phyloP scores from a whole-genome alignment of 2,113 vertebrate genomes.

The Odontophorus gujanensis region DNA sequence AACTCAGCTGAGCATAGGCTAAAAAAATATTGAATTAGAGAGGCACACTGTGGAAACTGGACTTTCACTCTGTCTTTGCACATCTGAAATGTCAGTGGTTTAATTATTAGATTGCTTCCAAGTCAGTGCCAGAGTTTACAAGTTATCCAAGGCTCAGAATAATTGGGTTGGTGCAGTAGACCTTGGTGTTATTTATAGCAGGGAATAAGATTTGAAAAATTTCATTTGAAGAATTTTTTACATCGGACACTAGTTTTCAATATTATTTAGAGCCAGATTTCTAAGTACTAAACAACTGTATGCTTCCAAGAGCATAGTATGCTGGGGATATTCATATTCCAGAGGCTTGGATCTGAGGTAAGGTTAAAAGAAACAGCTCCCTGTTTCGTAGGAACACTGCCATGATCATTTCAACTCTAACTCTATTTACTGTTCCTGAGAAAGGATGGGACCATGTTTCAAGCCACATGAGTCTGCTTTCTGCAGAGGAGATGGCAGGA shows the following conservation, averaged over 20 bases:
- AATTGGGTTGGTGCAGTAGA: not conserved
- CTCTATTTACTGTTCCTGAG: not conserved
- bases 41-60: conserved; percentile 1
- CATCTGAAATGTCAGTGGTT: conserved; percentile 61
- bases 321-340: not conserved
- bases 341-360: not conserved
- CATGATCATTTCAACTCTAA: not conserved
- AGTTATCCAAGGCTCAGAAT: not conserved
- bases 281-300: not conserved
- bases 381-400: not conserved
- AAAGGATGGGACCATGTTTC: not conserved
- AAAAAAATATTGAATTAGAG: conserved; percentile 62
- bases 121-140: not conserved
- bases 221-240: not conserved
- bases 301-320: not conserved
- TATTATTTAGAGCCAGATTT: not conserved
- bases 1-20: not conserved
- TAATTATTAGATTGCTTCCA: conserved; percentile 53
- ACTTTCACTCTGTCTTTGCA: conserved; percentile 19
- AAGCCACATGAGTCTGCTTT: not conserved
- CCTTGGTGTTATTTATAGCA: not conserved
- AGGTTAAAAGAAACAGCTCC: not conserved
- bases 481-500: not conserved
- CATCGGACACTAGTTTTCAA: not conserved
- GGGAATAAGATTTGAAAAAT: not conserved